phyloP scores from a whole-genome alignment of 2,113 vertebrate genomes.

The Synodontis membranacea region DNA sequence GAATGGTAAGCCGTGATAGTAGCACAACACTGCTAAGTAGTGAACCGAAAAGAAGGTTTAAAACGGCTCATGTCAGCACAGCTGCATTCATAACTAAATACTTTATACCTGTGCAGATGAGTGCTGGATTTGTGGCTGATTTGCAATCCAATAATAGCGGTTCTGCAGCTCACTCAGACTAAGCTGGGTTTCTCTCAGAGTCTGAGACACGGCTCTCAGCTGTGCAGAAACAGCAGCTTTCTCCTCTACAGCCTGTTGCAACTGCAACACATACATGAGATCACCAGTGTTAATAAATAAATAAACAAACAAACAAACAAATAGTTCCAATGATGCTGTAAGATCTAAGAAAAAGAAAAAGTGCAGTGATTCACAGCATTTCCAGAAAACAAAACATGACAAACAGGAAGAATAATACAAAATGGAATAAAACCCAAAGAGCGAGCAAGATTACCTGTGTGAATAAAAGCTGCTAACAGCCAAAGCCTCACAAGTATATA shows the following conservation, averaged over 20 bases:
- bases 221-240: slow-evolving; percentile 74
- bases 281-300: too few species aligned
- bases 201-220: slow-evolving; percentile 77
- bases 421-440: neutral
- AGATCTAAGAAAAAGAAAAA: too few species aligned
- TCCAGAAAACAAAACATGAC: neutral
- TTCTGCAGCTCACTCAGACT: slow-evolving; percentile 73
- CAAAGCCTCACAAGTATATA: too few species aligned
- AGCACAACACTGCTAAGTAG: neutral
- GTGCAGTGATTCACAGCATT: neutral
- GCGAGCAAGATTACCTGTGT: neutral
- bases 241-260: slow-evolving; percentile 79
- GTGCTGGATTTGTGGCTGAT: slow-evolving; percentile 65
- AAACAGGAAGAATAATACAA: neutral
- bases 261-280: slow-evolving; percentile 57
- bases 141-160: slow-evolving; percentile 77
- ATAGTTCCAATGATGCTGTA: too few species aligned
- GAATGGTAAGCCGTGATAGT: neutral
- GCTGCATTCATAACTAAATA: neutral
- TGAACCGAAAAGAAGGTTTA: neutral
- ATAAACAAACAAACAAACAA: too few species aligned
- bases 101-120: slow-evolving; percentile 34
- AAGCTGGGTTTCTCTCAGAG: slow-evolving; percentile 78
- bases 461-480: neutral
- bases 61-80: neutral